Conservation (phyloP, 2,888 invertebrate genomes). For the Cryptus armator region DNA sequence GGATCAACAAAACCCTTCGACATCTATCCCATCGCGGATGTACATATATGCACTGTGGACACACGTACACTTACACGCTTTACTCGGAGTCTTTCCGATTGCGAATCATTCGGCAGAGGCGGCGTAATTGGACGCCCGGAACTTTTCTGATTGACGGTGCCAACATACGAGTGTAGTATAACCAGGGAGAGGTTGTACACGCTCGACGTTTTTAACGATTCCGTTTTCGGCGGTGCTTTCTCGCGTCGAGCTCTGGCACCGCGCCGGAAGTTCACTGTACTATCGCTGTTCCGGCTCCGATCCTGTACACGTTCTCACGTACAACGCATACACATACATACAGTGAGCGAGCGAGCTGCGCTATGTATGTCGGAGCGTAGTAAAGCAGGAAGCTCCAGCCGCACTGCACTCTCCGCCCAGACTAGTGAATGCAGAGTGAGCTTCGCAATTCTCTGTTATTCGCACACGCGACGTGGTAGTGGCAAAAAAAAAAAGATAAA, state of each 20-base stretch:
- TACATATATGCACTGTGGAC: not conserved
- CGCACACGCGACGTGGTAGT: constrained; percentile 3
- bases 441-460: constrained; percentile 30
- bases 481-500: not conserved
- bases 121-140: constrained; percentile 63
- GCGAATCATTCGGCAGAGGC: constrained; percentile 55
- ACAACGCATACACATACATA: not conserved
- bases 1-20: constrained; percentile 56
- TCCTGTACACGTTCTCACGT: constrained; percentile 2
- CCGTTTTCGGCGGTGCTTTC: constrained; percentile 63
- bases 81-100: constrained; percentile 44
- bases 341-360: not conserved
- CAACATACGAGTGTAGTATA: not conserved
- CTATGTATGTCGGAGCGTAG: constrained; percentile 8
- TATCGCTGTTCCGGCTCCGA: constrained; percentile 48
- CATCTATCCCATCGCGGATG: constrained; percentile 40
- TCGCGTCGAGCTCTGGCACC: constrained; percentile 43
- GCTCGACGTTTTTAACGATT: constrained; percentile 65
- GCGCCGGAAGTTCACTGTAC: constrained; percentile 60
- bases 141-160: constrained; percentile 64
- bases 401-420: constrained; percentile 3
- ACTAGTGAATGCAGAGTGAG: constrained; percentile 11
- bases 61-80: constrained; percentile 23
- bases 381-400: constrained; percentile 21
- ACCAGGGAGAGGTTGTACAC: constrained; percentile 16